phyloP scores from a whole-genome alignment of 2,888 invertebrate genomes.

The Diogma glabrata region DNA sequence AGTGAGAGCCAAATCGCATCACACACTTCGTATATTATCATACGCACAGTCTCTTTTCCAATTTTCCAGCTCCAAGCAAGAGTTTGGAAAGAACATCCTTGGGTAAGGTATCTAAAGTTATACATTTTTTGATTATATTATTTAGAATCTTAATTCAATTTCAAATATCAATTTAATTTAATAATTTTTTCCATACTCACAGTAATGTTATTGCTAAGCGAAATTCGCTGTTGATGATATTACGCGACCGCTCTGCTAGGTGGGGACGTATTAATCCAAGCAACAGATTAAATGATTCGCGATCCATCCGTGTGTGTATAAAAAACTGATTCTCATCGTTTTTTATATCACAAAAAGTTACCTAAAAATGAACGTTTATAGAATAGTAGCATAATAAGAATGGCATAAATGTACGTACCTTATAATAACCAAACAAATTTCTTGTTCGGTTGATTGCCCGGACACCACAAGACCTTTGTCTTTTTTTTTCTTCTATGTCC shows the following conservation, averaged over 20 bases:
- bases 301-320: background rate
- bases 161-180: too few relatives aligned
- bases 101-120: conserved; percentile 1
- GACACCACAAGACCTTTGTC: background rate
- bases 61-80: conserved; percentile 12
- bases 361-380: background rate
- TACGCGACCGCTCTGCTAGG: background rate
- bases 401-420: background rate
- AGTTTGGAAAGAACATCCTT: background rate
- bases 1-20: conserved; percentile 13
- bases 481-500: background rate
- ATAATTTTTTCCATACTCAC: background rate
- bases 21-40: conserved; percentile 13
- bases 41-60: conserved; percentile 14
- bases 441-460: background rate
- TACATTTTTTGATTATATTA: background rate
- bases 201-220: background rate
- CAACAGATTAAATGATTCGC: background rate
- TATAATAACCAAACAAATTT: background rate
- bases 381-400: background rate
- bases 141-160: too few relatives aligned
- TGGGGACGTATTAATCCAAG: background rate
- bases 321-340: background rate
- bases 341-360: background rate
- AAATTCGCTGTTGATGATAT: background rate